phyloP scores from a whole-genome alignment of 2,888 invertebrate genomes.

The Coenonympha arcania region DNA sequence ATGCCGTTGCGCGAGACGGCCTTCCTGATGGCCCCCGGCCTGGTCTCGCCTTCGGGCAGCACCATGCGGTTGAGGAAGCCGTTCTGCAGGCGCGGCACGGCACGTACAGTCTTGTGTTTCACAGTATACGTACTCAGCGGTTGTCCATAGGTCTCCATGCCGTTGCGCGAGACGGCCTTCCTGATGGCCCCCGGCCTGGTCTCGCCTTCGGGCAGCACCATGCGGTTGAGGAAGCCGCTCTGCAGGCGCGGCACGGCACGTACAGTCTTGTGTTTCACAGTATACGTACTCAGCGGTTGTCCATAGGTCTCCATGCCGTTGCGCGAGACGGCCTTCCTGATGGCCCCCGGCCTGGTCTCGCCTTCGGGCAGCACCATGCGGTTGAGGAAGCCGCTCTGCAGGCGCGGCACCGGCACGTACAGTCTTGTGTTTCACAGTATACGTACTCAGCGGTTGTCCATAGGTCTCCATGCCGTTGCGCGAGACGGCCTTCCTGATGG shows the following conservation, averaged over 20 bases:
- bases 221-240: slow-evolving; percentile 80
- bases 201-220: slow-evolving; percentile 78
- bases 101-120: slow-evolving; percentile 71
- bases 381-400: slow-evolving; percentile 81
- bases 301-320: slow-evolving; percentile 81
- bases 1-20: slow-evolving; percentile 78
- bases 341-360: slow-evolving; percentile 67
- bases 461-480: slow-evolving; percentile 79
- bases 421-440: slow-evolving; percentile 83
- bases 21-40: slow-evolving; percentile 71
- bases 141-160: slow-evolving; percentile 80
- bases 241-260: slow-evolving; percentile 84
- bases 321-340: slow-evolving; percentile 76
- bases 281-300: no score
- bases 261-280: slow-evolving; percentile 83
- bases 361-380: slow-evolving; percentile 79
- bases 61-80: slow-evolving; percentile 82
- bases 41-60: slow-evolving; percentile 76
- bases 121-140: slow-evolving; percentile 70
- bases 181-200: slow-evolving; percentile 71
- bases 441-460: no score
- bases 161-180: slow-evolving; percentile 76
- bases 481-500: slow-evolving; percentile 75
- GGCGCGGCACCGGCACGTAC: slow-evolving; percentile 84
- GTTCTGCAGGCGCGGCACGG: slow-evolving; percentile 81